phyloP scores from a whole-genome alignment of 2,113 vertebrate genomes.

The Misgurnus mizolepis region DNA sequence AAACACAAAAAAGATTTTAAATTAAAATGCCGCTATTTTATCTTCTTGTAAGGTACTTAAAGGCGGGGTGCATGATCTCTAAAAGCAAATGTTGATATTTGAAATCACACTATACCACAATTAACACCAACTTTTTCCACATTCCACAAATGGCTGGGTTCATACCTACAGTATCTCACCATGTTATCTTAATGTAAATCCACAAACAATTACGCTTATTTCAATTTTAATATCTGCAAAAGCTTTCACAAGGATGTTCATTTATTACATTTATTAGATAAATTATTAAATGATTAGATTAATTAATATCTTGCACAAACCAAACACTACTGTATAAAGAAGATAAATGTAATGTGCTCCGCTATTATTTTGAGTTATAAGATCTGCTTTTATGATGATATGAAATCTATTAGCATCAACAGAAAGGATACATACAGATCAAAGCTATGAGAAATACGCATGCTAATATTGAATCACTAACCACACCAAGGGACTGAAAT shows the following conservation, averaged over 20 bases:
- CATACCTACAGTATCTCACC: not conserved
- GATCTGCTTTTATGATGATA: not conserved
- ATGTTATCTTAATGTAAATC: not conserved
- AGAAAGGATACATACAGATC: not conserved
- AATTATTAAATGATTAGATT: not conserved
- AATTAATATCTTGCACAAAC: not conserved
- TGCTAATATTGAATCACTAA: not conserved
- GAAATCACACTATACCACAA: too few relatives aligned
- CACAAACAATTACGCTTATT: not conserved
- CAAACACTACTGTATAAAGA: not conserved
- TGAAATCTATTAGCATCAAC: slow-evolving; percentile 15
- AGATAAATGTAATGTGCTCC: too few relatives aligned
- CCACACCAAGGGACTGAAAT: not conserved
- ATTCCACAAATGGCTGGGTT: too few relatives aligned
- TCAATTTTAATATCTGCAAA: not conserved
- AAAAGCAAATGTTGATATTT: too few relatives aligned
- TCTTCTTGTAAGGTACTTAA: too few relatives aligned
- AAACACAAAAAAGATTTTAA: too few relatives aligned
- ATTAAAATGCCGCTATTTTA: too few relatives aligned
- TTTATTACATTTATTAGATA: not conserved
- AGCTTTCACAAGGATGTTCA: not conserved
- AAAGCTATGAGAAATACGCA: slow-evolving; percentile 1
- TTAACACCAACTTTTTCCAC: too few relatives aligned
- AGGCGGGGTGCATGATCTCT: too few relatives aligned
- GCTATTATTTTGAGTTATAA: too few relatives aligned